phyloP scores from a whole-genome alignment of 2,888 invertebrate species.

The Clepsis dumicolana region DNA sequence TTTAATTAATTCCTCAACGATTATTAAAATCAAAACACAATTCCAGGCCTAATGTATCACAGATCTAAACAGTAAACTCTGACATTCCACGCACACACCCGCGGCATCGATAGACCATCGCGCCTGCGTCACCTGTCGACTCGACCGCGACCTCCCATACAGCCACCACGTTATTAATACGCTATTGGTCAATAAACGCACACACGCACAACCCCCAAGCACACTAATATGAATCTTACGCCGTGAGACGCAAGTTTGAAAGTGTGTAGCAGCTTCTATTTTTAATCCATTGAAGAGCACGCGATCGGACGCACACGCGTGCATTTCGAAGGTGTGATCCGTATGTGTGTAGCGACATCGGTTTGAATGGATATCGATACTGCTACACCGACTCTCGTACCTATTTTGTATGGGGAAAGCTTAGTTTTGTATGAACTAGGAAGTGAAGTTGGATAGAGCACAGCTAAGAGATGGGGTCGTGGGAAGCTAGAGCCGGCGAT shows the following conservation, averaged over 20 bases:
- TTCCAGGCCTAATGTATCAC: conserved; percentile 40
- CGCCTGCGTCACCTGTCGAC: conserved; percentile 77
- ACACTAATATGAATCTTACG: conserved; percentile 54
- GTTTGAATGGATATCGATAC: conserved; percentile 72
- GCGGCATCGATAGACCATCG: conserved; percentile 61
- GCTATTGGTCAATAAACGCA: conserved; percentile 79
- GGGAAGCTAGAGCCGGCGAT: conserved; percentile 76
- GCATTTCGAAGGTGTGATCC: conserved; percentile 60
- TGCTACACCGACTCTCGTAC: conserved; percentile 55
- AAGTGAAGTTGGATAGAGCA: conserved; percentile 82
- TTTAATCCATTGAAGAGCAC: conserved; percentile 42
- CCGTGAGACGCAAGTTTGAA: conserved; percentile 54
- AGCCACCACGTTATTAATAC: conserved; percentile 71
- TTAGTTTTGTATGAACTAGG: conserved; percentile 67
- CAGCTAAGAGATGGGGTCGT: conserved; percentile 81
- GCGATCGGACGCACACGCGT: conserved; percentile 60
- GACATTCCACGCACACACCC: conserved; percentile 78
- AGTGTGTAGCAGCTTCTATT: conserved; percentile 48
- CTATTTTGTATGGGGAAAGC: conserved; percentile 53
- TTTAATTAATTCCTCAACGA: not conserved
- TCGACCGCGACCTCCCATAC: conserved; percentile 77
- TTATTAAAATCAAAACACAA: not conserved
- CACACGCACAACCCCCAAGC: conserved; percentile 49
- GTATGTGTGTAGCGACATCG: conserved; percentile 72
- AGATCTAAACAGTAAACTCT: conserved; percentile 70